phyloP scores from a whole-genome alignment of 2,888 invertebrate genomes.

The Tuta absoluta region DNA sequence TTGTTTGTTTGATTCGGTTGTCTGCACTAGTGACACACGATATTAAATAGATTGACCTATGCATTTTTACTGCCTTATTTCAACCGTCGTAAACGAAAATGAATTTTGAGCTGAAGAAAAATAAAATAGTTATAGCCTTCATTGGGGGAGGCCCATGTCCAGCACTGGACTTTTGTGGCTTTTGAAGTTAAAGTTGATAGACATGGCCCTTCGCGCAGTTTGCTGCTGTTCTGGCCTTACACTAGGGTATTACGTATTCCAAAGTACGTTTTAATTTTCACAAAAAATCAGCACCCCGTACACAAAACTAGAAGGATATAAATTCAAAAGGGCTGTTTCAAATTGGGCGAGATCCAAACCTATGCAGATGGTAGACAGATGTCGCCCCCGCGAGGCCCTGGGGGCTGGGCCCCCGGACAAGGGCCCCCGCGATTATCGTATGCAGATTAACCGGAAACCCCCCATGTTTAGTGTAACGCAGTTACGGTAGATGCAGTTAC shows the following conservation, averaged over 20 bases:
- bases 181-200: too few relatives aligned
- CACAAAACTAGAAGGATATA: conserved; percentile 49
- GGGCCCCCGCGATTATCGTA: conserved; percentile 66
- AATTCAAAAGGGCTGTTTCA: conserved; percentile 67
- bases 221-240: background rate
- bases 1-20: too few relatives aligned
- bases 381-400: conserved; percentile 53
- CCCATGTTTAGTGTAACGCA: conserved; percentile 51
- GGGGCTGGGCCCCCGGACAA: conserved; percentile 41
- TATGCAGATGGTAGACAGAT: conserved; percentile 75
- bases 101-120: too few relatives aligned
- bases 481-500: conserved; percentile 37
- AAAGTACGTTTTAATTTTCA: background rate
- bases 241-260: too few relatives aligned
- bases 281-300: conserved; percentile 41
- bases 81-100: too few relatives aligned
- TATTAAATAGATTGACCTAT: too few relatives aligned
- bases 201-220: background rate
- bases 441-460: conserved; percentile 71
- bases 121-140: too few relatives aligned
- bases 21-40: too few relatives aligned
- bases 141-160: too few relatives aligned
- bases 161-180: too few relatives aligned
- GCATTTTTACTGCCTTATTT: too few relatives aligned
- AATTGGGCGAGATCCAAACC: conserved; percentile 73